These are phyloP conservation scores for Crotalus tigris DNA, from an alignment of 2,113 vertebrate species.

Conservation along the genomic window DNA sequence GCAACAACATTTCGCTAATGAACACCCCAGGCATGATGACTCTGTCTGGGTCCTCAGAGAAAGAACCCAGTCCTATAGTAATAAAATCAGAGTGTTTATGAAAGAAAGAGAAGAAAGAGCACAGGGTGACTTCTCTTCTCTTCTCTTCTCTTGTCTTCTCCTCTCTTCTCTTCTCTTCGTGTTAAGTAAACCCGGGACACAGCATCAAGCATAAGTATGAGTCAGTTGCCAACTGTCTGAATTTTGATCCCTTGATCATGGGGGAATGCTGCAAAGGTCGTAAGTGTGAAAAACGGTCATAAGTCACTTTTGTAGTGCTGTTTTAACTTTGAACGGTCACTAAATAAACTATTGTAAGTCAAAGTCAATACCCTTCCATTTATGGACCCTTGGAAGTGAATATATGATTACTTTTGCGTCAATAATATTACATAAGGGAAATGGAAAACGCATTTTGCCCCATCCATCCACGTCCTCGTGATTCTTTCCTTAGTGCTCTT, in stretches of 20 bases:
- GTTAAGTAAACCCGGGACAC: neutral
- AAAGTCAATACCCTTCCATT: neutral
- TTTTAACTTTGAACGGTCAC: neutral
- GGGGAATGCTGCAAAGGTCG: neutral
- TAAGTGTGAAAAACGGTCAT: neutral
- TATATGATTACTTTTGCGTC: neutral
- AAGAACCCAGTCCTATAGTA: rapidly evolving
- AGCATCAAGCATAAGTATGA: neutral
- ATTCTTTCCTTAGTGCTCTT: neutral
- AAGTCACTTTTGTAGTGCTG: neutral
- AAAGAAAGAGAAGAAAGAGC: neutral
- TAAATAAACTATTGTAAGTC: neutral
- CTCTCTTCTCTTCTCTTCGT: neutral
- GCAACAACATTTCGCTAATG: slow-evolving; percentile 65
- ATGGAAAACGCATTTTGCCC: neutral
- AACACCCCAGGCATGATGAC: slow-evolving; percentile 59
- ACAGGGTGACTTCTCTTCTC: no score
- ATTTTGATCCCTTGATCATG: neutral
- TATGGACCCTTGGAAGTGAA: neutral
- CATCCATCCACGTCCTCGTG: neutral
- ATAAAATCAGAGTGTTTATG: neutral
- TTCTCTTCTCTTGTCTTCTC: neutral
- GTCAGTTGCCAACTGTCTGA: neutral
- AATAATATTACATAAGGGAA: neutral
- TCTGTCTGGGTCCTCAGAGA: slow-evolving; percentile 34